Conservation (phyloP, 2,113 vertebrate species). For the Oxyura jamaicensis region DNA sequence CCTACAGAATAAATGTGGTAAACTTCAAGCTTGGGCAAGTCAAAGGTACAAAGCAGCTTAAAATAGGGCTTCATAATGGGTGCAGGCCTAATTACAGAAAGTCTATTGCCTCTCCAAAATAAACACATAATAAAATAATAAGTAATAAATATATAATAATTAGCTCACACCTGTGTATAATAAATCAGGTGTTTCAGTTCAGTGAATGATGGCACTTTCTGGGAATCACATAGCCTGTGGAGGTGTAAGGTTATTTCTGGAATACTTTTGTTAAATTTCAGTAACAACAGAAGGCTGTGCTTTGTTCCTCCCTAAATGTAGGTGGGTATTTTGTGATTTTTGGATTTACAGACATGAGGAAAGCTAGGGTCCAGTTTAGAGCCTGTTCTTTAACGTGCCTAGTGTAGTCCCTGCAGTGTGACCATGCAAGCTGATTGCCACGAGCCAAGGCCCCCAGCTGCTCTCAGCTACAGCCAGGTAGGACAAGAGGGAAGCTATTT, state of each 20-base stretch:
- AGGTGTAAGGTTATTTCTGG: not conserved
- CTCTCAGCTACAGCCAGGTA: not conserved
- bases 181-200: not conserved
- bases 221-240: not conserved
- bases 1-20: not conserved
- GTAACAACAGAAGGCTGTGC: not conserved
- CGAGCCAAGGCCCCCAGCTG: not conserved
- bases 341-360: not conserved
- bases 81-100: slow-evolving; percentile 8
- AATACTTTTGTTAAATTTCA: not conserved
- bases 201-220: not conserved
- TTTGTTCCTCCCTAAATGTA: not conserved
- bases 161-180: not conserved
- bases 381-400: not conserved
- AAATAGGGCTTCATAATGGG: not conserved
- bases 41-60: not conserved
- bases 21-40: slow-evolving; percentile 4
- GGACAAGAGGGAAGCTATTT: not conserved
- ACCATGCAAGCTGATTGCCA: not conserved
- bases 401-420: not conserved
- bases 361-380: not conserved
- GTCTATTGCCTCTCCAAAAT: slow-evolving; percentile 15
- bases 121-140: slow-evolving; percentile 16
- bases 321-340: not conserved
- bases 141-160: slow-evolving; percentile 21